Evolutionary conservation across 2,113 vertebrate genomes (phyloP).

Genomic region (Parus major): DNA sequence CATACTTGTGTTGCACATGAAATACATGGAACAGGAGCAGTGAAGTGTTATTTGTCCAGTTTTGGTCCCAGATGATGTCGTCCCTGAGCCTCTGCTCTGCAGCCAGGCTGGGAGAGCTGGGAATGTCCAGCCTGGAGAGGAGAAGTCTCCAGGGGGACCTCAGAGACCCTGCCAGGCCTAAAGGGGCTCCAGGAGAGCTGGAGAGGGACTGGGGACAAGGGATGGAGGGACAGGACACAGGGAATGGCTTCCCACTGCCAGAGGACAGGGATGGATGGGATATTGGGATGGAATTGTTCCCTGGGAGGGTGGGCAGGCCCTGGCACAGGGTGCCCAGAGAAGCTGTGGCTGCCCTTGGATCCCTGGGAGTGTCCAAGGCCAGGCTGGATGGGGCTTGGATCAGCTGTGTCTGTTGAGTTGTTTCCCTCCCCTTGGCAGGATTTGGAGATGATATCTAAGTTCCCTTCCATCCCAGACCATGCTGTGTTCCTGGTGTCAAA

Average conservation of each 20-base stretch:
- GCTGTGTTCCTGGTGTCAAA: neutral
- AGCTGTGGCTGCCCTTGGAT: neutral
- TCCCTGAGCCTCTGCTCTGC: neutral
- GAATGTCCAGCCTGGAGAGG: neutral
- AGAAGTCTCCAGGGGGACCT: fast-evolving
- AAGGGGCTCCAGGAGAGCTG: neutral
- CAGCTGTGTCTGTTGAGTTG: neutral
- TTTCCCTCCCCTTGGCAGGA: neutral
- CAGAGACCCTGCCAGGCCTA: neutral
- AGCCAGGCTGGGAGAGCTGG: neutral
- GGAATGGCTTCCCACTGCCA: neutral
- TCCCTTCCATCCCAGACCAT: neutral
- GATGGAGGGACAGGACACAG: neutral
- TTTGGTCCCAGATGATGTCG: neutral
- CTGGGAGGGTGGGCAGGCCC: neutral
- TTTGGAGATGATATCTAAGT: neutral
- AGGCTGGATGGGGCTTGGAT: fast-evolving
- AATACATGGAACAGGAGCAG: fast-evolving
- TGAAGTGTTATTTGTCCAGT: neutral
- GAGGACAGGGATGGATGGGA: neutral
- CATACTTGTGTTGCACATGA: neutral
- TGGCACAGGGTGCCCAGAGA: neutral
- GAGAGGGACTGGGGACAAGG: neutral
- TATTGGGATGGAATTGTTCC: fast-evolving
- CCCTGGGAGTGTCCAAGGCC: neutral